Conservation (phyloP, 2,888 invertebrate genomes). For the Drosophila borealis region DNA sequence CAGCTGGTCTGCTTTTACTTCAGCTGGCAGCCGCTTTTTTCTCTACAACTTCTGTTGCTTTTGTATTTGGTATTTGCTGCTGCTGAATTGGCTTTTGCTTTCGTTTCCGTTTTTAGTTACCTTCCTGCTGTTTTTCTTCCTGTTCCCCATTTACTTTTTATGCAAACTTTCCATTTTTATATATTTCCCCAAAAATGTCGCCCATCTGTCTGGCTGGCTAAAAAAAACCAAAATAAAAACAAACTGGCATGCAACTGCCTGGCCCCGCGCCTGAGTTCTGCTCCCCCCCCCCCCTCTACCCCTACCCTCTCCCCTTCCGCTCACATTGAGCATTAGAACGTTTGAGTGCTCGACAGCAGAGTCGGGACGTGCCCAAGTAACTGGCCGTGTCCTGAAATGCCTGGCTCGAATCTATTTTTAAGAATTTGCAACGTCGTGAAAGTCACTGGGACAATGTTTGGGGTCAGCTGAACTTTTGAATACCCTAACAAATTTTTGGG, state of each 20-base stretch:
- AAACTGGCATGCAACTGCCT: constrained; percentile 15
- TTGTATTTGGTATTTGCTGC: constrained; percentile 22
- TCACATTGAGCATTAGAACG: constrained; percentile 64
- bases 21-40: constrained; percentile 33
- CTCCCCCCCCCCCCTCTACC: not conserved
- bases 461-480: constrained; percentile 31
- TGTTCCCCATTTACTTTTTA: constrained; percentile 54
- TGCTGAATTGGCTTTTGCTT: constrained; percentile 65
- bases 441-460: constrained; percentile 43
- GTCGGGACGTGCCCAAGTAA: constrained; percentile 60
- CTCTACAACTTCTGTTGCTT: constrained; percentile 7
- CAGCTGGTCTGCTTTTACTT: constrained; percentile 28
- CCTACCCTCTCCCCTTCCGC: constrained; percentile 16
- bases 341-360: constrained; percentile 51
- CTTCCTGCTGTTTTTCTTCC: constrained; percentile 53
- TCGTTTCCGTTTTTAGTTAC: constrained; percentile 70
- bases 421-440: constrained; percentile 54
- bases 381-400: constrained; percentile 45
- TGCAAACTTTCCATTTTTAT: constrained; percentile 76
- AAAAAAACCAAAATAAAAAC: constrained; percentile 25
- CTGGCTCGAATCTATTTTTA: constrained; percentile 68
- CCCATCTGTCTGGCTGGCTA: constrained; percentile 60
- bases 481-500: constrained; percentile 17
- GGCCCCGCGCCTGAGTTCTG: not conserved
- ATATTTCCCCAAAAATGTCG: constrained; percentile 58